Base-by-base conservation (phyloP, 2,888 invertebrate species). In the Dicranocentrus wangi region DNA sequence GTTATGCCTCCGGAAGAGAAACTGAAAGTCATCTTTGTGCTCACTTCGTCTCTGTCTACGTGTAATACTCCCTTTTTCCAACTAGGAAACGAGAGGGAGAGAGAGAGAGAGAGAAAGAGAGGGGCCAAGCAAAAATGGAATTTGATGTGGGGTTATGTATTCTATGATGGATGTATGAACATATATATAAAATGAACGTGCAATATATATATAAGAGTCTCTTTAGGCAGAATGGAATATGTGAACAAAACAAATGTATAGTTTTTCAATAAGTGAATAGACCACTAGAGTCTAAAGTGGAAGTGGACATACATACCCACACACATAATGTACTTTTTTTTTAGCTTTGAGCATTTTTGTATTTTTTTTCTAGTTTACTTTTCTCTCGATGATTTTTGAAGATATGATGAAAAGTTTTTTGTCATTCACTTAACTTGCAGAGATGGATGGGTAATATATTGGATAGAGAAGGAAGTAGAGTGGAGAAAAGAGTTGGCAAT, bases 371-470 rank as follows among this genome's bases (percentile, higher is more conserved):
- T 51, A 70, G 51, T 70, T 61, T 60, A 66, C 60, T 76, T 68
- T 43, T 7, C 51, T 32, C 32, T 61, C 25, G 70, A 77, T 77
- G 69, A 70, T 70, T 63, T 77, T 70, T 77, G 53, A 77, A 77
- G 77, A 69, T 77, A 69, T 70, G 77, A 77, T 70, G 77, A 77
- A 69, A 77, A 77, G 77, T 77, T 77, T 77, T 77, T 70, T 77
- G 76, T 77, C 63, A 69, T 69, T 61, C 70, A 53, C 42, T 65
- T 43, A 65, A 23, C 43, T 65, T 43, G 2, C 10, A 2, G 61
- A 61, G 61, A 61, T 61, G 61, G 61, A 61, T 28, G 7, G 61
- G 28, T 60, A 25, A 60, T 61, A 60, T n/a, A 60, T n/a, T 55
- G 19, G 55, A 21, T 3, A 8, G 55, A 23, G 15, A 55, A 28